Percentiles rank a stretch among this genome's conserved stretches.
Conservation (phyloP, 2,888 invertebrate species). For the Adelognathus sp. region DNA sequence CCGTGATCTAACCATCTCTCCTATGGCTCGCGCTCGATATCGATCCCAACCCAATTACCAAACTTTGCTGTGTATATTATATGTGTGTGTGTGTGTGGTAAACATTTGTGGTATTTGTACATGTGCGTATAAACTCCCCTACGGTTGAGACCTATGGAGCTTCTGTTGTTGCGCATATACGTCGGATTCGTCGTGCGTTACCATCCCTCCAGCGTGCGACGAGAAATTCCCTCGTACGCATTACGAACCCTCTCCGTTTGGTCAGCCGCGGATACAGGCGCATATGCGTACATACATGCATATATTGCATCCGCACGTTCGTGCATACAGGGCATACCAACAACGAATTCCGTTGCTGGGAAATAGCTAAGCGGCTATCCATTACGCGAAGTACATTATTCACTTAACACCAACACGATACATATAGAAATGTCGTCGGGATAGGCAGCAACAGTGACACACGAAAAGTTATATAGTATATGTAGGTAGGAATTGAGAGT, state of each 20-base stretch:
- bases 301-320: neutral
- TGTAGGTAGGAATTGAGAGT: neutral
- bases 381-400: conserved; percentile 60
- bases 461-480: conserved; percentile 6
- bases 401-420: conserved; percentile 54
- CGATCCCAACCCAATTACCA: conserved; percentile 55
- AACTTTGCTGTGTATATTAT: conserved; percentile 12
- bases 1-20: conserved; percentile 19
- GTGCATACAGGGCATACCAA: conserved; percentile 36
- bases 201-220: neutral
- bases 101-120: no score
- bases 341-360: conserved; percentile 53
- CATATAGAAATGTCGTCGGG: conserved; percentile 4
- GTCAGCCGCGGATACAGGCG: neutral
- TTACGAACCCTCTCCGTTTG: neutral
- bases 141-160: neutral
- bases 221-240: neutral
- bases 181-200: neutral
- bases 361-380: conserved; percentile 60
- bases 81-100: neutral
- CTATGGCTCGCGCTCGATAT: conserved; percentile 27
- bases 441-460: conserved; percentile 16
- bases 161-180: neutral
- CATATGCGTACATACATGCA: neutral
- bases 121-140: neutral